Conservation (phyloP, 2,888 invertebrate species). For the Deroplatys truncata region DNA sequence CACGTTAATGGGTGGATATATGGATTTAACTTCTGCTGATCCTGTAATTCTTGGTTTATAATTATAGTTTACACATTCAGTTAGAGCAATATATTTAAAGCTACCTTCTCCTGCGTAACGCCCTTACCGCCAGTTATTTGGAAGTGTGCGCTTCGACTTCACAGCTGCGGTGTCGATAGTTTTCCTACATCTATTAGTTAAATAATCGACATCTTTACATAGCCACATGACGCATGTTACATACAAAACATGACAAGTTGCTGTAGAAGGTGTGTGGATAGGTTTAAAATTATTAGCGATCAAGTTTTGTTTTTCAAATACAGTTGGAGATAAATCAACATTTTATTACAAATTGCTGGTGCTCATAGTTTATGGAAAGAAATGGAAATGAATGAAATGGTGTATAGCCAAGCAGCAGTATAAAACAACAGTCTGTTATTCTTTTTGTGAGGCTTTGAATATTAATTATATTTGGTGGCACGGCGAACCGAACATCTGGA, state of each 20-base stretch:
- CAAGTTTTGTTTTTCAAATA: neutral
- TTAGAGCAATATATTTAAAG: too few species aligned
- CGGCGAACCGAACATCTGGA: neutral
- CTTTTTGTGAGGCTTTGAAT: neutral
- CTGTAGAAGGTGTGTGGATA: neutral
- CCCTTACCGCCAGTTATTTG: too few species aligned
- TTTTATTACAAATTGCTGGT: neutral
- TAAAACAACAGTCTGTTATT: neutral
- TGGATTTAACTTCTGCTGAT: too few species aligned
- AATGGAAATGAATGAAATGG: neutral
- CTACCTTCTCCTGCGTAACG: too few species aligned
- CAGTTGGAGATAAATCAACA: neutral
- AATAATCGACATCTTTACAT: neutral
- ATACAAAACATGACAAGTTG: neutral
- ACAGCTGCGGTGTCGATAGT: too few species aligned
- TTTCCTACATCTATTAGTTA: neutral
- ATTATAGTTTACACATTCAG: too few species aligned
- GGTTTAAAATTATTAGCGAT: neutral
- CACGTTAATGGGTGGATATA: too few species aligned
- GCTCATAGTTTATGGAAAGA: neutral
- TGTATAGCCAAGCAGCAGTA: neutral
- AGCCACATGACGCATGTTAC: neutral
- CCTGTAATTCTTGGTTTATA: too few species aligned
- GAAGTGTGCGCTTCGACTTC: too few species aligned
- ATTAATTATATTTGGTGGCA: neutral